Base-by-base conservation (phyloP, 2,888 invertebrate genomes). In the Sisyra terminalis region DNA sequence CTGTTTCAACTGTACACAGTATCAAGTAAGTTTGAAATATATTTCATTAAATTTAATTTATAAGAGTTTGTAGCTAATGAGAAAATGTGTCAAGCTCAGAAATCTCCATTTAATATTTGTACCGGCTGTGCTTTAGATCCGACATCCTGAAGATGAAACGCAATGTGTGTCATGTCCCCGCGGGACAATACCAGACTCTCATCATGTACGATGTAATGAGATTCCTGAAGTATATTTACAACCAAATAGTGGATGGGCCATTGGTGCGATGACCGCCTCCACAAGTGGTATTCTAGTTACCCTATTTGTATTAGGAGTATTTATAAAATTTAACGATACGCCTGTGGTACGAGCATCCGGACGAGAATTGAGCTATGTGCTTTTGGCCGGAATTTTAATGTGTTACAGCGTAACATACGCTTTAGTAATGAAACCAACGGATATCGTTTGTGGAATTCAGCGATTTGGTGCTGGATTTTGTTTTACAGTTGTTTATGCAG, bases 261-360 rank as follows among this genome's bases (percentile, higher is more conserved):
- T 93, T 46, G 90, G 87, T 0, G 92, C 92, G 9, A 88, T 93
- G 85, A 75, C 83, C 8, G 78, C 92, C 57, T 85, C 89, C 29
- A 76, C 84, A 7, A 74, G 81, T 0, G 94, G 96, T 11, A 84
- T 90, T 49, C 61, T 88, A 42, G 71, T 88, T 46, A 92, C 81
- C 31, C 61, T 77, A 61, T 73, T 64, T 63, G 71, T 69, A 29
- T 53, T 57, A 35, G 63, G 69, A 11, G 69, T 77, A 13, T 78
- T 78, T 57, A 58, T 77, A 40, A 63, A 67, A 35, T 69, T 88
- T 66, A 87, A 93, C 62, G 81, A 88, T 50, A 97, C 97, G 0
- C 94, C 97, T 0, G 88, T 97, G 40, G 97, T 98, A n/a, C 78
- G 94, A 50, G 93, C 96, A 30, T 89, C 92, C 11, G 94, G 94